These are phyloP conservation scores for Hystrix cristata DNA, from an alignment of 2,113 vertebrate species.

Conservation along the genomic window DNA sequence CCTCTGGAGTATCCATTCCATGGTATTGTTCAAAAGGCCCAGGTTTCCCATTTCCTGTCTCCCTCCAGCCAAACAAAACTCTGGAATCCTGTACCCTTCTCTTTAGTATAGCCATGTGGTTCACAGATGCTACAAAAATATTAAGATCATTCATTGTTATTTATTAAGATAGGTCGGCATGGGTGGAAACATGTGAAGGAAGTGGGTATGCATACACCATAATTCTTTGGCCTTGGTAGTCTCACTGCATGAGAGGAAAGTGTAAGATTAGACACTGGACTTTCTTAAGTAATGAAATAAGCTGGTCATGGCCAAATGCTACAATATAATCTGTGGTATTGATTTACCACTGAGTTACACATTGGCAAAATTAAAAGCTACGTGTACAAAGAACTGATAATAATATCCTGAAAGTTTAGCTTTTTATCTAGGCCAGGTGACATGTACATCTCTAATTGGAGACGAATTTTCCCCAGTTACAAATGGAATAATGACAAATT, in stretches of 20 bases:
- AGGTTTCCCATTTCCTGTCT: neutral
- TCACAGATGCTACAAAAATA: neutral
- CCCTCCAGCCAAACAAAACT: neutral
- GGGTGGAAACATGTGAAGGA: neutral
- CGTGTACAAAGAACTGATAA: slow-evolving; percentile 1
- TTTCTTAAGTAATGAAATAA: slow-evolving; percentile 35
- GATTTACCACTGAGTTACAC: neutral
- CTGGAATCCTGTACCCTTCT: neutral
- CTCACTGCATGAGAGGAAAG: neutral
- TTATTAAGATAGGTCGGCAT: neutral
- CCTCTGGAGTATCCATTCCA: neutral
- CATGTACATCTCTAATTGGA: neutral
- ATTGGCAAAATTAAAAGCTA: neutral
- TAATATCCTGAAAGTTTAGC: neutral
- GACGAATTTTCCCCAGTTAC: neutral
- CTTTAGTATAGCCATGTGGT: neutral
- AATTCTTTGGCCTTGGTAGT: neutral
- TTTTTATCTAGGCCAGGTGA: slow-evolving; percentile 42
- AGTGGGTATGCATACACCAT: neutral
- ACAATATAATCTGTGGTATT: neutral
- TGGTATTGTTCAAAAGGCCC: neutral
- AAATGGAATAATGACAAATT: slow-evolving; percentile 34
- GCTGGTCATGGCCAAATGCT: neutral
- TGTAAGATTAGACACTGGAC: neutral
- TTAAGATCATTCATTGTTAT: neutral